Evolutionary conservation across 2,113 vertebrate genomes (phyloP).

Genomic region (Macaca fascicularis): DNA sequence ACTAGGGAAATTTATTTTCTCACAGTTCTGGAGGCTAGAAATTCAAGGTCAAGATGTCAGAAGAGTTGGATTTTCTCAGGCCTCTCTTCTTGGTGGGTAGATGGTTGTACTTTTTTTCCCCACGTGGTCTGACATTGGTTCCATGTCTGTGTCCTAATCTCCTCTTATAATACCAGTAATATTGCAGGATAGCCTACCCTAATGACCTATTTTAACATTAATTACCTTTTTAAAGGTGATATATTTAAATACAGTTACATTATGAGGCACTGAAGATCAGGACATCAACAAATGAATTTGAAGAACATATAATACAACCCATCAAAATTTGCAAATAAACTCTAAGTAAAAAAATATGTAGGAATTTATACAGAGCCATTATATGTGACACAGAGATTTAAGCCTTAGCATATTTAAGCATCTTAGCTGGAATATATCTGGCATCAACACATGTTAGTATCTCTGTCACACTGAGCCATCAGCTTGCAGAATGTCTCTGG

Average conservation of each 20-base stretch:
- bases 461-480: constrained; percentile 45
- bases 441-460: constrained; percentile 44
- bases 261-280: background rate
- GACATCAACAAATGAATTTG: background rate
- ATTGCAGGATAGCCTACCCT: background rate
- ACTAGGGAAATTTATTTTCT: background rate
- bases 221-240: background rate
- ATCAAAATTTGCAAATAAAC: constrained; percentile 18
- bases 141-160: background rate
- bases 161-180: background rate
- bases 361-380: constrained; percentile 28
- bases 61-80: background rate
- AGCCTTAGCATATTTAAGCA: constrained; percentile 18
- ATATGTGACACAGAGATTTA: constrained; percentile 31
- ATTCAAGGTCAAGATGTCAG: background rate
- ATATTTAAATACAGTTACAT: background rate
- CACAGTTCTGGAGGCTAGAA: background rate
- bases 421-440: constrained; percentile 36
- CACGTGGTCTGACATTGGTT: background rate
- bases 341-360: background rate
- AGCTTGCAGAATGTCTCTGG: constrained; percentile 47
- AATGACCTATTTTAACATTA: background rate
- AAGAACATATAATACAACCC: background rate
- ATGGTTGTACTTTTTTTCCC: background rate
- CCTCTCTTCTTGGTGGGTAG: background rate